These are phyloP conservation scores for Brachionus manjavacas DNA, from an alignment of 1,140 invertebrate genomes.

Conservation along the genomic window DNA sequence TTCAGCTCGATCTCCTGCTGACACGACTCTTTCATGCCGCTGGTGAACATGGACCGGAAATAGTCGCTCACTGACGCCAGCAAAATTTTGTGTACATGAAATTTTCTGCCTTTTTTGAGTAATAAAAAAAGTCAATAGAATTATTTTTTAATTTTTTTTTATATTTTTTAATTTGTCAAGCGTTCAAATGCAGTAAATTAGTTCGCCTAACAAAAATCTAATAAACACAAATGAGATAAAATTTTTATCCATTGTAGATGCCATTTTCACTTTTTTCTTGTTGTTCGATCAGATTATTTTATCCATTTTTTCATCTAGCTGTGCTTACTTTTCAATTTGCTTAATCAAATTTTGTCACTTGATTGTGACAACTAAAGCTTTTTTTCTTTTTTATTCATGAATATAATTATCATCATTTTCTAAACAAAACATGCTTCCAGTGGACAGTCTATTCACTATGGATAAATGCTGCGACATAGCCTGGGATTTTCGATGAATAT, in stretches of 20 bases:
- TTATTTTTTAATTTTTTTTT: background rate
- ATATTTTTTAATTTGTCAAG: too few species aligned
- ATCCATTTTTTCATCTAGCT: too few species aligned
- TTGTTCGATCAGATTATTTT: too few species aligned
- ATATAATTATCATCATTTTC: background rate
- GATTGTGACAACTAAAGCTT: background rate
- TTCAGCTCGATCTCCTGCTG: slow-evolving; percentile 76
- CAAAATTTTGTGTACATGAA: slow-evolving; percentile 68
- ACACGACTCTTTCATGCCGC: slow-evolving; percentile 73
- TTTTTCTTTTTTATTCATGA: background rate
- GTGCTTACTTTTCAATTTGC: too few species aligned
- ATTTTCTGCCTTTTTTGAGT: slow-evolving; percentile 48
- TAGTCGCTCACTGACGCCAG: slow-evolving; percentile 84
- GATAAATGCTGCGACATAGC: background rate
- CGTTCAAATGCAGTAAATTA: slow-evolving; percentile 50
- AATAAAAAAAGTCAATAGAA: slow-evolving; percentile 45
- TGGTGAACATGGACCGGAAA: slow-evolving; percentile 90
- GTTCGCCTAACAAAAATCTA: slow-evolving; percentile 55
- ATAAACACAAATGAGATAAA: too few species aligned
- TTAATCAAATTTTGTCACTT: slow-evolving; percentile 55
- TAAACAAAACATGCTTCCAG: background rate
- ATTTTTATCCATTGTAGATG: too few species aligned
- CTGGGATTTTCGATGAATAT: background rate
- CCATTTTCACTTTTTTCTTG: slow-evolving; percentile 54
- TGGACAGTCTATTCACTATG: background rate